Evolutionary conservation across 2,797 vertebrate species (phyloP).

Genomic region (Xerus rutilus): DNA sequence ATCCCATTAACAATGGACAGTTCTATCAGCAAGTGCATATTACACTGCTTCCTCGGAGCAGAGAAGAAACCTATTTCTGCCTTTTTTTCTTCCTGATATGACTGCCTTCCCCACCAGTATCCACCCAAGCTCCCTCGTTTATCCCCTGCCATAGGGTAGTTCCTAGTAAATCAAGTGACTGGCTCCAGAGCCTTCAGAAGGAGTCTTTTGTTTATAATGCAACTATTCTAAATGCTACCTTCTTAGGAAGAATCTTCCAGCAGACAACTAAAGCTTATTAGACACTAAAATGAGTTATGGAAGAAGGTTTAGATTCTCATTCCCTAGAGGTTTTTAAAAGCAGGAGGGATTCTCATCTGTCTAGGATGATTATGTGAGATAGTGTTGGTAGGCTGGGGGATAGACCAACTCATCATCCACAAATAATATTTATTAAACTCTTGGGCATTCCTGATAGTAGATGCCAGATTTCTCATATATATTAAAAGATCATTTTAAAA

Average conservation of each 20-base stretch:
- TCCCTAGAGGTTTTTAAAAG: conserved; percentile 70
- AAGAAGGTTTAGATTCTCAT: conserved; percentile 49
- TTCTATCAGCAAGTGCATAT: not conserved
- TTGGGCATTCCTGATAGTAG: conserved; percentile 51
- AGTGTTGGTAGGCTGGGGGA: conserved; percentile 46
- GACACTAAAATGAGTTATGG: conserved; percentile 68
- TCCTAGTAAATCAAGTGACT: not conserved
- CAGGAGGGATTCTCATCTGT: conserved; percentile 67
- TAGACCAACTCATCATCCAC: conserved; percentile 54
- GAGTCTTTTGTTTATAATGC: not conserved
- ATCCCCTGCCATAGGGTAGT: not conserved
- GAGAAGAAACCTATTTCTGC: not conserved
- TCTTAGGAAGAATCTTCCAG: conserved; percentile 52
- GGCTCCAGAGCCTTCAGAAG: not conserved
- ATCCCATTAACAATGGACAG: not conserved
- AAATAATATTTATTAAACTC: conserved; percentile 74
- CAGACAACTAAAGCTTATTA: conserved; percentile 45
- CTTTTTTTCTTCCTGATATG: not conserved
- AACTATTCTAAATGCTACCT: conserved; percentile 21
- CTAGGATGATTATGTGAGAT: conserved; percentile 68
- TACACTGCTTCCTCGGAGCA: not conserved
- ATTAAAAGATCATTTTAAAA: conserved; percentile 54
- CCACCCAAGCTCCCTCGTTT: not conserved
- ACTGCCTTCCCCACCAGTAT: not conserved
- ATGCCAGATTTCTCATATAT: conserved; percentile 1